A percentile compares a stretch with the other conserved stretches of the same genome.
These are phyloP conservation scores for Neoaliturus tenellus DNA, from an alignment of 2,888 invertebrate genomes.

Conservation along the genomic window DNA sequence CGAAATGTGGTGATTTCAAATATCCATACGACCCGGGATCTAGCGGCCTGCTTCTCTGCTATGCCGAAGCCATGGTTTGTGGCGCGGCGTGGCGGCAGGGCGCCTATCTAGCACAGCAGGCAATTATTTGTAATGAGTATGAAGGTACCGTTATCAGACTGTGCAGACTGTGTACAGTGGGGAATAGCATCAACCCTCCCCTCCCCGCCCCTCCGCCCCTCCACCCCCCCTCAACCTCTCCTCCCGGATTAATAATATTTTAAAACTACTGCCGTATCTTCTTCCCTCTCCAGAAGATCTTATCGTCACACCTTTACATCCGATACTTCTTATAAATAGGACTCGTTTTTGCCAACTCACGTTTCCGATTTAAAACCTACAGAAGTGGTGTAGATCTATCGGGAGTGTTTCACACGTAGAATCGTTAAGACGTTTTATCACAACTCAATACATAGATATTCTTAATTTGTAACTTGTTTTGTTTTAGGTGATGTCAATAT, in stretches of 20 bases:
- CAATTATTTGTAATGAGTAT: slow-evolving; percentile 41
- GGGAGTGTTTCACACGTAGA: no score
- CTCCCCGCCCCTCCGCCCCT: neutral
- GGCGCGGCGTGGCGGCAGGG: neutral
- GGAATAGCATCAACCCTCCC: neutral
- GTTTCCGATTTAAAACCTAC: neutral
- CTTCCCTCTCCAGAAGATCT: neutral
- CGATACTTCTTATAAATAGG: neutral
- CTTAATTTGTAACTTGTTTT: no score
- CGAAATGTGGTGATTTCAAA: no score
- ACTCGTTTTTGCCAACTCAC: neutral
- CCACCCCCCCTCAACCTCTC: neutral
- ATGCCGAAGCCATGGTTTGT: no score
- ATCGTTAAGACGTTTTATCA: no score
- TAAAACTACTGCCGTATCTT: neutral
- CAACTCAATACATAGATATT: no score
- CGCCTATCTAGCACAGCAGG: neutral
- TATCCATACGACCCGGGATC: no score
- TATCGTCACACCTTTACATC: neutral
- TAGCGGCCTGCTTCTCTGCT: neutral
- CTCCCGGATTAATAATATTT: slow-evolving; percentile 2
- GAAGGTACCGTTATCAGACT: slow-evolving; percentile 17
- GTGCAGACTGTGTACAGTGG: slow-evolving; percentile 29
- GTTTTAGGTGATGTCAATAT: no score
- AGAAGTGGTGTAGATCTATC: no score